Evolutionary conservation across 2,113 vertebrate species (phyloP), one percentile per base, ranked within the genome.

Genomic region (Pituophis catenifer): DNA sequence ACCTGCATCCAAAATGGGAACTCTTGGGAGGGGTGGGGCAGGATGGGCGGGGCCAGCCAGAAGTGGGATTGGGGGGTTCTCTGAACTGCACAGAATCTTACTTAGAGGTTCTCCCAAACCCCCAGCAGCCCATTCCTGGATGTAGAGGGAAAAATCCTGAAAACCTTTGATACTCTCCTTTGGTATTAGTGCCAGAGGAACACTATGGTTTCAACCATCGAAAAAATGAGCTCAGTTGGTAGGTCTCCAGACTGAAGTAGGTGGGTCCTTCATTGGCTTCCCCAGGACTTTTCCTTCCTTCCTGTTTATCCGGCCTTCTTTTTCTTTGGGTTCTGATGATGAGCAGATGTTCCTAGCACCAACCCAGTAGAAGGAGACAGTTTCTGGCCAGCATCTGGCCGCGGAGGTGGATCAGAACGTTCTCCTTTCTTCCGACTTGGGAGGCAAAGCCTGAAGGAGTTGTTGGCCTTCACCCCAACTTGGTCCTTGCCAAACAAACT

Each of bases 91-190:
- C 48, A 50, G 48, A 50, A 6, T 50, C 48, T 50, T 50, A 50
- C 6, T 50, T 50, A 50, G 5, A 50, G 48, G 48, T 50, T 50
- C 48, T 50, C 48, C 48, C 48, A 7, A 50, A 50, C 48, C 48
- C 48, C 48, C 48, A 50, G 48, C 48, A 50, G 48, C 48, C 48
- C 6, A 50, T 0, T 0, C 48, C 48, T 50, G 33, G 15, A 38
- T 33, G 13, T 17, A n/a, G 13, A 5, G 1, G 15, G 2, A 0
- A 3, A 38, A 38, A 7, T 75, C 2, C n/a, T 2, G 1, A 75
- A 75, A 33, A 6, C 15, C 13, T 38, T 81, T 81, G 70, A 38
- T 81, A 8, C 7, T 19, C n/a, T 81, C 70, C 7, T 75, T 75
- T 38, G 70, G n/a, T 38, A 81, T 38, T 8, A 38, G n/a, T 81